Conservation (phyloP, 2,113 vertebrate species). For the Ailurus styani region DNA sequence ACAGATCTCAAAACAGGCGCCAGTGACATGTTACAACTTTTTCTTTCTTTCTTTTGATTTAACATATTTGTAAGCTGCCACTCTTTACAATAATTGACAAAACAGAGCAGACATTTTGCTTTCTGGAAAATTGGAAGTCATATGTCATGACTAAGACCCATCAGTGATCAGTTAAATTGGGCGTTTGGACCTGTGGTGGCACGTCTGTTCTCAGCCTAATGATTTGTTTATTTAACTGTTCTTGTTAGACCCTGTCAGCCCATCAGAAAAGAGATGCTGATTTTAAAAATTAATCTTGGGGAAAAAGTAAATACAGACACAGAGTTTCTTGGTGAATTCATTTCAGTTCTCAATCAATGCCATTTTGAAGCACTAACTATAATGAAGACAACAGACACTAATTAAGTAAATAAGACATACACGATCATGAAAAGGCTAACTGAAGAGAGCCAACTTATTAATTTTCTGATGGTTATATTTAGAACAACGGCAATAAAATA, state of each 20-base stretch:
- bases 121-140: conserved; percentile 43
- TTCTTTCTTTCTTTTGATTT: conserved; percentile 27
- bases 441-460: conserved; percentile 13
- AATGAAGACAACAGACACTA: conserved; percentile 29
- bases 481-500: conserved; percentile 15
- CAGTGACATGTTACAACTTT: conserved; percentile 20
- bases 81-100: conserved; percentile 47
- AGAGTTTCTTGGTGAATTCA: background rate
- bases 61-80: conserved; percentile 50
- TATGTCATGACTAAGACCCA: conserved; percentile 37
- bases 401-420: conserved; percentile 40
- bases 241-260: conserved; percentile 25
- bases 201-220: conserved; percentile 54
- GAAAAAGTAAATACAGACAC: conserved; percentile 33
- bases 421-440: background rate
- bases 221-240: conserved; percentile 66
- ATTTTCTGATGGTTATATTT: conserved; percentile 39
- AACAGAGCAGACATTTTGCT: conserved; percentile 17
- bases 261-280: conserved; percentile 42
- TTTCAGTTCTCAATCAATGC: background rate
- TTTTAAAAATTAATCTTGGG: conserved; percentile 35
- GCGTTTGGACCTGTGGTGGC: background rate
- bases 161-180: conserved; percentile 53
- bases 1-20: conserved; percentile 29
- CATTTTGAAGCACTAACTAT: background rate